Base-by-base conservation (phyloP, 2,113 vertebrate genomes). In the Conger conger region DNA sequence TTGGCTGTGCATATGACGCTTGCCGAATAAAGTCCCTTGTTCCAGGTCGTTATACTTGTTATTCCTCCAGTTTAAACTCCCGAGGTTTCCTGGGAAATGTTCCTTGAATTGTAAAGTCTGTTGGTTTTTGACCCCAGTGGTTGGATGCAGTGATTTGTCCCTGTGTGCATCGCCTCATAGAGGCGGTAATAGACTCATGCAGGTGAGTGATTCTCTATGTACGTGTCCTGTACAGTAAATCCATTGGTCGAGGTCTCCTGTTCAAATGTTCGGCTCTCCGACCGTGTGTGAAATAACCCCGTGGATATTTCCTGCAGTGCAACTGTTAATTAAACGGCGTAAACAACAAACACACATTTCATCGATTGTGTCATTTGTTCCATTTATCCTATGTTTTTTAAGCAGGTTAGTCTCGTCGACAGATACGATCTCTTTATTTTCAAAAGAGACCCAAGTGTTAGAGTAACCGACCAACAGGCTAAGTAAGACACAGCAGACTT, bases 241-340 rank as follows among this genome's bases (percentile, higher is more conserved):
- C 7, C 37, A 82, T 89, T 87, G 87, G n/a, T 80, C 16, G 16
- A 57, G 36, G 33, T 57, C 57, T 82, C 36, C 8, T 82, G 80
- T 82, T 20, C 50, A n/a, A n/a, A n/a, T n/a, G n/a, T n/a, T n/a
- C 36, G 36, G 23, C 18, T n/a, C 60, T n/a, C 81, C 50, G 63
- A 40, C n/a, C 8, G 7, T 53, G 42, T 76, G 33, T 30, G 88
- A 87, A 35, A 54, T 82, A 80, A n/a, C n/a, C 54, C 81, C 42
- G 87, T 27, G 33, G 45, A 76, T 76, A 42, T 76, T 76, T 84
- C 78, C 81, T 87, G 83, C 82, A 89, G 89, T 91, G 86, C 86
- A 89, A 89, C 87, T 92, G 85, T 86, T n/a, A 90, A 93, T 91
- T 92, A 93, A 92, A 92, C 57, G 11, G 45, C 9, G 79, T 78